These are phyloP conservation scores for Mamestra brassicae DNA, from an alignment of 2,888 invertebrate species.

Conservation along the genomic window DNA sequence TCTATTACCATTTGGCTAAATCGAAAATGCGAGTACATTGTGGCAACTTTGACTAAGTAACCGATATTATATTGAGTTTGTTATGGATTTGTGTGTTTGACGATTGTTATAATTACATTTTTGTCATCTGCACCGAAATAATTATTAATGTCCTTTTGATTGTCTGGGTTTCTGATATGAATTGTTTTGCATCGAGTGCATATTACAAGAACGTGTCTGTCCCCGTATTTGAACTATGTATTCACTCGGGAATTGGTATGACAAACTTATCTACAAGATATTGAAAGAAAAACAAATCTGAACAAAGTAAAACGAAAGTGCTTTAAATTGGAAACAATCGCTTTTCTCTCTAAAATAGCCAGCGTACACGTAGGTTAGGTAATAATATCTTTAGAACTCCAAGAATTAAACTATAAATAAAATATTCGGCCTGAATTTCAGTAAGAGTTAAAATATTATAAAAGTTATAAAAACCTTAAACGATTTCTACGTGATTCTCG, in stretches of 20 bases:
- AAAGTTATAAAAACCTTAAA: conserved; percentile 18
- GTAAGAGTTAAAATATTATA: conserved; percentile 19
- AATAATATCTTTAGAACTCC: background rate
- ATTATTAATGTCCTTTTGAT: background rate
- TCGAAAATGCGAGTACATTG: conserved; percentile 69
- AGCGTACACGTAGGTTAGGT: background rate
- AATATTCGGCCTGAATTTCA: background rate
- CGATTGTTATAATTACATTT: conserved; percentile 18
- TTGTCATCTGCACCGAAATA: background rate
- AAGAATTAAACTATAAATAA: background rate
- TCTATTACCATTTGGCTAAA: conserved; percentile 76
- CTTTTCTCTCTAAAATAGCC: background rate
- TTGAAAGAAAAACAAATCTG: too few relatives aligned
- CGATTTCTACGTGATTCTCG: conserved; percentile 17
- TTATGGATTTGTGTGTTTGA: conserved; percentile 27
- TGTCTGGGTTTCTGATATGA: background rate
- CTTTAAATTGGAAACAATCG: background rate
- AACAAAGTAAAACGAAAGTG: too few relatives aligned
- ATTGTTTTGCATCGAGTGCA: background rate
- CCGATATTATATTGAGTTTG: conserved; percentile 33
- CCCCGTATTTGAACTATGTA: too few relatives aligned
- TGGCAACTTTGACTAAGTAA: conserved; percentile 59
- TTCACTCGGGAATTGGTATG: too few relatives aligned
- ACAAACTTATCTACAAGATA: too few relatives aligned
- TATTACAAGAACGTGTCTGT: background rate